A percentile compares a stretch with the other conserved stretches of the same genome.
Conservation (phyloP, 2,797 vertebrate genomes). For the Australoheros facetus region DNA sequence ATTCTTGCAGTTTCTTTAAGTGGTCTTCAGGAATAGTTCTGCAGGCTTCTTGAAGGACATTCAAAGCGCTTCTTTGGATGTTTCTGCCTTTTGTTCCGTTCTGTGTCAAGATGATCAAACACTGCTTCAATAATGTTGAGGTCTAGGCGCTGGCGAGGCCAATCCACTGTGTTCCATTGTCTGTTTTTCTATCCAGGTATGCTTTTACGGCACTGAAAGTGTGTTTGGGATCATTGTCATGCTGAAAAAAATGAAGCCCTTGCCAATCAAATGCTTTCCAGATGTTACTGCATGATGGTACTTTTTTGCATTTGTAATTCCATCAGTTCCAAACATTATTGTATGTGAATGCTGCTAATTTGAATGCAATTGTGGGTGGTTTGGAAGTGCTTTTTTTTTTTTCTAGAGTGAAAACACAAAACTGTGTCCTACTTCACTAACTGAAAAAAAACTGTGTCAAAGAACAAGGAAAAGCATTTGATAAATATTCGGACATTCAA, state of each 20-base stretch:
- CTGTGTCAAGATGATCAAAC: neutral
- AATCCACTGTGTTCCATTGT: neutral
- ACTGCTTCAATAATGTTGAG: too few relatives aligned
- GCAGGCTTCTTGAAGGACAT: neutral
- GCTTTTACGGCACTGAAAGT: neutral
- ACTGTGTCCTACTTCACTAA: constrained; percentile 15
- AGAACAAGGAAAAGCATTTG: neutral
- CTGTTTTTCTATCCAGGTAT: neutral
- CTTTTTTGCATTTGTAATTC: neutral
- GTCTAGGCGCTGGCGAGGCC: too few relatives aligned
- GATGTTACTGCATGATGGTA: neutral
- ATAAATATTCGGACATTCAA: neutral
- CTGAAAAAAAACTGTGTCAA: neutral
- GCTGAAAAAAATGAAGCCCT: rapidly evolving
- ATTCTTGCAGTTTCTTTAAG: neutral
- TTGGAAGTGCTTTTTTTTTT: constrained; percentile 6
- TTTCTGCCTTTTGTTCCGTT: neutral
- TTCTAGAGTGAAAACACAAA: neutral
- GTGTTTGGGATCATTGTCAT: neutral
- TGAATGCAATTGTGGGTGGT: constrained; percentile 1
- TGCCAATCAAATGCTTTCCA: neutral
- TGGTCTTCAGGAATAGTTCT: neutral
- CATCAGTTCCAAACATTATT: neutral
- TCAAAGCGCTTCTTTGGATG: neutral
- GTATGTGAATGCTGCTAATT: constrained; percentile 23